Percentiles rank a stretch among this genome's conserved stretches.
These are phyloP conservation scores for Leucopsar rothschildi DNA, from an alignment of 2,113 vertebrate species.

Conservation along the genomic window DNA sequence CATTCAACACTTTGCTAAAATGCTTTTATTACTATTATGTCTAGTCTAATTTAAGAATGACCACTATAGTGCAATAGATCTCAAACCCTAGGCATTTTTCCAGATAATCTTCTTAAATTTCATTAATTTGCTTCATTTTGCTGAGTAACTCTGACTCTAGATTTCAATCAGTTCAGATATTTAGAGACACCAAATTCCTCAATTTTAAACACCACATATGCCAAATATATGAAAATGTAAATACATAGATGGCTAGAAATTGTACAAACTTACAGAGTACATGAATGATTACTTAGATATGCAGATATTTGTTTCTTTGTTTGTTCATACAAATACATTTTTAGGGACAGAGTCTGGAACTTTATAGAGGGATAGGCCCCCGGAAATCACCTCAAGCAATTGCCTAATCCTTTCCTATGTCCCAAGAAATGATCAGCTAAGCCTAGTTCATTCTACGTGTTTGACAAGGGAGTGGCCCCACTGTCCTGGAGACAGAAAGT, in stretches of 20 bases:
- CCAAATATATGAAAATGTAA: neutral
- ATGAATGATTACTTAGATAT: neutral
- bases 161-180: neutral
- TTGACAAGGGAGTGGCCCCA: neutral
- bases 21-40: neutral
- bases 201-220: neutral
- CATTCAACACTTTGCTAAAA: neutral
- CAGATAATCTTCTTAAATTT: neutral
- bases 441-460: neutral
- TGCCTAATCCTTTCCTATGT: neutral
- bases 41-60: neutral
- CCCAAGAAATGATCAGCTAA: neutral
- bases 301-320: neutral
- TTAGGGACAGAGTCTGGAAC: neutral
- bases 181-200: neutral
- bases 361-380: neutral
- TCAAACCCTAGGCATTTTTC: neutral
- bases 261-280: neutral
- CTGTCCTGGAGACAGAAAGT: neutral
- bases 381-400: neutral
- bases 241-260: neutral
- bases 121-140: neutral
- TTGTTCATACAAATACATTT: neutral
- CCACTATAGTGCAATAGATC: neutral
- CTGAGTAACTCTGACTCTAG: neutral